Percentiles rank a stretch among this genome's conserved stretches.
These are phyloP conservation scores for Ranitomeya imitator DNA, from an alignment of 2,113 vertebrate genomes.

Conservation along the genomic window DNA sequence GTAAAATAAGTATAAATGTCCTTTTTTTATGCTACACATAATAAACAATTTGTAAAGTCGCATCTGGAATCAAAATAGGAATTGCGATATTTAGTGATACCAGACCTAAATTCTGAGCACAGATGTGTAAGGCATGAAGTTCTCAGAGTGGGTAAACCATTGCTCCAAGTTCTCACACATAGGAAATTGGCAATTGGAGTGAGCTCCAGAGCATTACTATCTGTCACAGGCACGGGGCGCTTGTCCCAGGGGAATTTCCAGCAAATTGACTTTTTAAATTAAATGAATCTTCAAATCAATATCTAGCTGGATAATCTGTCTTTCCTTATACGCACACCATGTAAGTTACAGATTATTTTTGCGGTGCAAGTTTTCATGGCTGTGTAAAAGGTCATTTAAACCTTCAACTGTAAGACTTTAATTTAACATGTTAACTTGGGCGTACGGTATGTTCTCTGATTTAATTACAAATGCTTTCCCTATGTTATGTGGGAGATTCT, in stretches of 20 bases:
- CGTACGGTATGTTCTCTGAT: neutral
- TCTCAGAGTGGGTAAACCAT: neutral
- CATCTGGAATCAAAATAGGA: neutral
- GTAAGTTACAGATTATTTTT: slow-evolving; percentile 52
- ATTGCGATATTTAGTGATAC: neutral
- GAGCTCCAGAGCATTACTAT: slow-evolving; percentile 46
- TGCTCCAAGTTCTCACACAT: slow-evolving; percentile 31
- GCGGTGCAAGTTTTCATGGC: neutral
- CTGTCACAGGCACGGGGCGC: slow-evolving; percentile 45
- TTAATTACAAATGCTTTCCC: neutral
- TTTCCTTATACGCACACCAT: slow-evolving; percentile 52
- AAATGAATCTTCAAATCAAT: slow-evolving; percentile 57
- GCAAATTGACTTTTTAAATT: slow-evolving; percentile 58
- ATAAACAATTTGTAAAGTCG: neutral
- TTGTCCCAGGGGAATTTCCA: slow-evolving; percentile 51
- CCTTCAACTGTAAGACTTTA: slow-evolving; percentile 11
- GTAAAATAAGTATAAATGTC: no score
- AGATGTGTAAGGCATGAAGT: neutral
- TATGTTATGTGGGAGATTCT: neutral
- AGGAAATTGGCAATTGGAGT: slow-evolving; percentile 47
- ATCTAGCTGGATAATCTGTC: slow-evolving; percentile 58
- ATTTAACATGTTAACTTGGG: slow-evolving; percentile 38
- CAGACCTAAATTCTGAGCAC: neutral
- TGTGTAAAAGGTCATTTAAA: slow-evolving; percentile 50
- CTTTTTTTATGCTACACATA: no score